Conservation (phyloP, 2,113 vertebrate genomes). For the Tragelaphus buxtoni region DNA sequence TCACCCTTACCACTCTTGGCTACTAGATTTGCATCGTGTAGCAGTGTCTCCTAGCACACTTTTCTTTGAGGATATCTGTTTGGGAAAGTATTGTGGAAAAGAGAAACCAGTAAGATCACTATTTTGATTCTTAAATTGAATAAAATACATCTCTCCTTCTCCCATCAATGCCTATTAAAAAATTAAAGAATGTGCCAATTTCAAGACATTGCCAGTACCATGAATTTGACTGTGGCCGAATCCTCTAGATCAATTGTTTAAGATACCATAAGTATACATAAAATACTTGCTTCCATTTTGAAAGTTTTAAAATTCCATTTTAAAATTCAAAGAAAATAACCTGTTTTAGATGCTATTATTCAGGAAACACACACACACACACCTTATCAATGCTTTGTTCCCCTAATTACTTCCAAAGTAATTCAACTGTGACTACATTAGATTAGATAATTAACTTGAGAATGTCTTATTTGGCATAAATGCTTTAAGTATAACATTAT, state of each 20-base stretch:
- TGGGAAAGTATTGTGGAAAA: background rate
- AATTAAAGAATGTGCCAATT: background rate
- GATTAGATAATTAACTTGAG: conserved; percentile 53
- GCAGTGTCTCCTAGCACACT: accelerated
- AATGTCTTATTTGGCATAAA: conserved; percentile 41
- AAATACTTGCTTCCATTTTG: background rate
- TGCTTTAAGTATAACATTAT: conserved; percentile 44
- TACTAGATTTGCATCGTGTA: accelerated
- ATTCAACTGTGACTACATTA: conserved; percentile 49
- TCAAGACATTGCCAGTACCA: background rate
- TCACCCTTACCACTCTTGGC: background rate
- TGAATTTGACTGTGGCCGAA: background rate
- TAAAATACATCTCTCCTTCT: background rate
- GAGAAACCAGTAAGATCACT: background rate
- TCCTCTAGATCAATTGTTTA: background rate
- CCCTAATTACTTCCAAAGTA: conserved; percentile 53
- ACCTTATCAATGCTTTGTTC: conserved; percentile 61
- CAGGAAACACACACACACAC: background rate
- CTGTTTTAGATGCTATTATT: background rate
- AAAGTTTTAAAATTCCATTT: background rate
- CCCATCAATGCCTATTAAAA: background rate
- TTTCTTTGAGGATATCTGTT: background rate
- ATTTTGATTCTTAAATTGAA: background rate
- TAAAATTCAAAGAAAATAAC: background rate
- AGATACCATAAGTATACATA: background rate